Base-by-base conservation (phyloP, 2,797 vertebrate genomes). In the Sternarchorhynchus goeldii region DNA sequence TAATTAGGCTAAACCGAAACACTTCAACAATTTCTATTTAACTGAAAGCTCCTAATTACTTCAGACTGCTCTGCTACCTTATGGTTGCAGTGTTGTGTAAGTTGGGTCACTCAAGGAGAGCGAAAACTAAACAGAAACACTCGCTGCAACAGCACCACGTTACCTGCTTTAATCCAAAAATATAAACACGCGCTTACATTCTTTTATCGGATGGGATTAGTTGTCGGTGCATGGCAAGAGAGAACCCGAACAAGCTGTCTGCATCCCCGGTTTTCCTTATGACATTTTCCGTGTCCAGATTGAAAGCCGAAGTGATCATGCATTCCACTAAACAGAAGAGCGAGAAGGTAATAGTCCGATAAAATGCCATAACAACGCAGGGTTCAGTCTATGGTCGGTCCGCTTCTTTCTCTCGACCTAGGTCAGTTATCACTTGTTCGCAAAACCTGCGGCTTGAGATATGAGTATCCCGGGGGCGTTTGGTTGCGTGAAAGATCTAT, bases 161-260 rank as follows among this genome's bases (percentile, higher is more conserved):
- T 16, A 21, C 20, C 12, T 57, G 50, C 3, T 5, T 18, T 20
- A 20, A 14, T 10, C 31, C 50, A 57, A 18, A 72, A n/a, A 0
- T 57, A 21, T 0, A 79, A 79, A 69, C 10, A 8, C 20, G 41
- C 36, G 92, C 94, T 95, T 89, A 95, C 94, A 94, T 91, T 77
- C 90, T 89, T 88, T 84, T 90, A 71, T 95, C 92, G 83, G 86
- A 78, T 0, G 94, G 94, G 7, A 86, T 34, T 81, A 93, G 88
- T 87, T 95, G 94, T 83, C 90, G 75, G 84, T 95, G 94, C 93
- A 95, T 91, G 77, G 94, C 94, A 76, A 95, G 81, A 7, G 94
- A 95, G 88, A 95, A 95, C 56, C 94, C 94, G 87, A 95, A 95
- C 82, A 94, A 87, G 78, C 93, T 95, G 64, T 86, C 89, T 14